Percentiles rank a stretch among this genome's conserved stretches.
Evolutionary conservation across 2,797 vertebrate species (phyloP).

Genomic region (Triplophysa bombifrons): DNA sequence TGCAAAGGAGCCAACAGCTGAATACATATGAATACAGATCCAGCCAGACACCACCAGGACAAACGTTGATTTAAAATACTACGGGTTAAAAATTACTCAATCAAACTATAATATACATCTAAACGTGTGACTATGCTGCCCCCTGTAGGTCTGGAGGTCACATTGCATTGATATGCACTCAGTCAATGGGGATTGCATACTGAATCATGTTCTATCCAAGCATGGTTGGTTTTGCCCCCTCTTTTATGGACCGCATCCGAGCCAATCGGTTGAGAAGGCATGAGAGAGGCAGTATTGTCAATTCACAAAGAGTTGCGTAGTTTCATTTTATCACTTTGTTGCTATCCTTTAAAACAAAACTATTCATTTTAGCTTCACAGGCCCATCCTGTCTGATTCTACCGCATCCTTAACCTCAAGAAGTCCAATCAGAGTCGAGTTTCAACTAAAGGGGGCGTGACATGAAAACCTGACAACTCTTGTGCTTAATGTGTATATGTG

Average conservation of each 20-base stretch:
- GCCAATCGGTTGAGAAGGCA: slow-evolving; percentile 64
- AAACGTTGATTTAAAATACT: background rate
- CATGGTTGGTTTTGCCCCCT: slow-evolving; percentile 80
- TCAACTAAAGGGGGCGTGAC: slow-evolving; percentile 53
- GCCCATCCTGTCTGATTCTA: slow-evolving; percentile 38
- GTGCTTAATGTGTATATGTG: slow-evolving; percentile 51
- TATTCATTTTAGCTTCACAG: slow-evolving; percentile 19
- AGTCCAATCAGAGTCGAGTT: slow-evolving; percentile 68
- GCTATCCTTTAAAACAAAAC: slow-evolving; percentile 48
- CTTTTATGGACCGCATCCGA: slow-evolving; percentile 74
- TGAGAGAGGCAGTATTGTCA: slow-evolving; percentile 67
- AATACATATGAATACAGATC: slow-evolving; percentile 76
- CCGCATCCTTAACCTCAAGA: slow-evolving; percentile 43
- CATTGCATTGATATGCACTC: slow-evolving; percentile 76
- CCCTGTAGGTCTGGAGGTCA: slow-evolving; percentile 57
- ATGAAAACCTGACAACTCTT: slow-evolving; percentile 65
- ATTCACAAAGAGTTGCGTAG: slow-evolving; percentile 66
- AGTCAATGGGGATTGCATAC: slow-evolving; percentile 70
- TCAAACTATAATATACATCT: no score
- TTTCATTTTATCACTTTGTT: slow-evolving; percentile 51
- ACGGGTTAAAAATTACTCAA: no score
- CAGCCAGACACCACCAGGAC: slow-evolving; percentile 47
- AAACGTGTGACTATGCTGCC: slow-evolving; percentile 12
- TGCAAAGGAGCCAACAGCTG: slow-evolving; percentile 70
- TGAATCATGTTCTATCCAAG: slow-evolving; percentile 76